Evolutionary conservation across 2,888 invertebrate species (phyloP), one percentile per base, ranked within the genome.

Genomic region (Lumbricus terrestris): DNA sequence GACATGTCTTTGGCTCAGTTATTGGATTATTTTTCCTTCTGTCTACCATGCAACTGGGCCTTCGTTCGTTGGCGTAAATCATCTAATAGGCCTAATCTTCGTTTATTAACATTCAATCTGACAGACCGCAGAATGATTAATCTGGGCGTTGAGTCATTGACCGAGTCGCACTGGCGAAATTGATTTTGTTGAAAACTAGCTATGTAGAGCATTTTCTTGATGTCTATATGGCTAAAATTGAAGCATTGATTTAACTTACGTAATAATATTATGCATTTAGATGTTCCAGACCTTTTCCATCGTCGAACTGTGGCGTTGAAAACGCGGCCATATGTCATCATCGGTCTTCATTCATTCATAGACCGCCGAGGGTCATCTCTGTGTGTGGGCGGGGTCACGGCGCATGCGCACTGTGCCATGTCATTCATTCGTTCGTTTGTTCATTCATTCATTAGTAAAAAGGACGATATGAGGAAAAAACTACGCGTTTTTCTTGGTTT

Each of bases 401-500:
- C 85, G 85, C 85, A 85, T 85, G 85, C 85, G 85, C 85, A 11
- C 85, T 85, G 15, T 34, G 37, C 85, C 35, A 0, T 35, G 85
- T 69, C 69, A 69, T 69, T 69, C 69, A 69, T 69, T 69, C 69
- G 69, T 69, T 69, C 69, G 69, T 69, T n/a, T n/a, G 69, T 69
- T 69, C 85, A 85, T 85, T 85, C 85, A 85, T 85, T 85, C 85
- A 85, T 85, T 85, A 85, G 37, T 35, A 35, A 37, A 34, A 85
- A 35, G 37, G 85, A 85, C 5, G 85, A 85, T 34, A 37, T 37
- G 37, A 85, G 85, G 85, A 85, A 85, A 35, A 85, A 85, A 35
- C 85, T 34, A 37, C 85, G 85, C 85, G 85, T 85, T 85, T 85
- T 85, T 85, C 85, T 85, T 37, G 85, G 37, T 85, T 85, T 85